phyloP scores from a whole-genome alignment of 2,888 invertebrate genomes.

The Ischnura elegans region DNA sequence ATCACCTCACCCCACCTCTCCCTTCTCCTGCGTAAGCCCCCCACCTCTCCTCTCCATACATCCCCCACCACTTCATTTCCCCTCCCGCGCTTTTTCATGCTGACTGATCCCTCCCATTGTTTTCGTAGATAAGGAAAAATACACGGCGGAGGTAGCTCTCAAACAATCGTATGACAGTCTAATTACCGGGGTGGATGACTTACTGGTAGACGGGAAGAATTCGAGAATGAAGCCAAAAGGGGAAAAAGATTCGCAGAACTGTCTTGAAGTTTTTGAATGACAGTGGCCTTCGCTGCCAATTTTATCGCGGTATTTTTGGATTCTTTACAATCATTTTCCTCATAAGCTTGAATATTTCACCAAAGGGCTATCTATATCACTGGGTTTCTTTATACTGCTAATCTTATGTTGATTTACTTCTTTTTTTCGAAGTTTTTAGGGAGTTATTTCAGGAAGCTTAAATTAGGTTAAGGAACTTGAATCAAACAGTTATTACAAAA shows the following conservation, averaged over 20 bases:
- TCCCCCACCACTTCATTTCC: neutral
- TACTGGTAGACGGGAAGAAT: slow-evolving; percentile 43
- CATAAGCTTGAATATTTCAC: too few relatives aligned
- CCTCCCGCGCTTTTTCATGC: slow-evolving; percentile 43
- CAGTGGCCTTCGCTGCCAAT: neutral
- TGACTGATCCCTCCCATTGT: slow-evolving; percentile 61
- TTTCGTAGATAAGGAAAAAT: slow-evolving; percentile 65
- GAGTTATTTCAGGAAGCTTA: too few relatives aligned
- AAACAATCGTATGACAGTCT: slow-evolving; percentile 64
- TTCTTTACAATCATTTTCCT: too few relatives aligned
- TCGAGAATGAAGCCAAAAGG: slow-evolving; percentile 1
- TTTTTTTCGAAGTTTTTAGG: too few relatives aligned
- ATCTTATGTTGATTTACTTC: too few relatives aligned
- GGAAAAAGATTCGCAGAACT: neutral
- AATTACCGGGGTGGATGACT: slow-evolving; percentile 67
- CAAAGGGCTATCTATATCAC: too few relatives aligned
- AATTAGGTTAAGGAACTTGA: too few relatives aligned
- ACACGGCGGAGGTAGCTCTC: slow-evolving; percentile 56
- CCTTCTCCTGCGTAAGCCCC: neutral
- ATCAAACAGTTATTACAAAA: too few relatives aligned
- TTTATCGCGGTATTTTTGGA: neutral
- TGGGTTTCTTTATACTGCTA: too few relatives aligned
- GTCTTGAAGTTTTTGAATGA: slow-evolving; percentile 21
- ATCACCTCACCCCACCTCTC: neutral
- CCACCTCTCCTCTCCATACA: neutral